phyloP scores from a whole-genome alignment of 64 coral and sea anemone species.

The Anthopleura sola region DNA sequence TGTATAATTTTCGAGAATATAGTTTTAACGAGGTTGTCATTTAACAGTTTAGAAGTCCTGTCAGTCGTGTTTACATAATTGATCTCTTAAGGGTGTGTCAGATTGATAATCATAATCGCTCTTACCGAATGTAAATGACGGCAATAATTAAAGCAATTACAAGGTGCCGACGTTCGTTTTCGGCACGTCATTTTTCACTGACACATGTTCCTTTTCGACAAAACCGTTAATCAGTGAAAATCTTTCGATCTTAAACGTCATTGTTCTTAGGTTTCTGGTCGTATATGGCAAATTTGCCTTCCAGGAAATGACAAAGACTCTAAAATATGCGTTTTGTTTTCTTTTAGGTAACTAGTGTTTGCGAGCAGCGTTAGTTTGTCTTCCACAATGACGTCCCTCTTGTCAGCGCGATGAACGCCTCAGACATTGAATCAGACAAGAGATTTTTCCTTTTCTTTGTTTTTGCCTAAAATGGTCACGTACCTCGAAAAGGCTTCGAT shows the following conservation, averaged over 20 bases:
- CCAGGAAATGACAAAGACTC: background rate
- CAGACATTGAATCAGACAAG: background rate
- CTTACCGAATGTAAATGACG: conserved; percentile 5
- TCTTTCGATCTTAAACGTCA: background rate
- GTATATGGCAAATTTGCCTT: background rate
- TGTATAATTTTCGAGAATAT: background rate
- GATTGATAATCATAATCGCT: background rate
- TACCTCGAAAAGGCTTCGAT: background rate
- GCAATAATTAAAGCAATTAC: background rate
- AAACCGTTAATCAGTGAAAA: background rate
- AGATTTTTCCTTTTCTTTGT: background rate
- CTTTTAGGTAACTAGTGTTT: no score
- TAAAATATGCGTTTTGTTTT: background rate
- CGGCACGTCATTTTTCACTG: background rate
- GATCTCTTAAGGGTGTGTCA: conserved; percentile 15
- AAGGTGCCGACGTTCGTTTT: background rate
- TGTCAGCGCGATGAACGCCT: background rate
- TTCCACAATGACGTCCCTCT: background rate
- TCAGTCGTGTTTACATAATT: conserved; percentile 11
- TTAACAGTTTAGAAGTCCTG: conserved; percentile 8
- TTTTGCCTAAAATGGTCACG: background rate
- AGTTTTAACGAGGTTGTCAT: background rate
- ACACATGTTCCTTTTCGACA: background rate
- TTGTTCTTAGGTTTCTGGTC: background rate
- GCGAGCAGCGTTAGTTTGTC: background rate